Evolutionary conservation across 2,888 invertebrate genomes (phyloP), one percentile per base, ranked within the genome.

Genomic region (Cerastis rubricosa): DNA sequence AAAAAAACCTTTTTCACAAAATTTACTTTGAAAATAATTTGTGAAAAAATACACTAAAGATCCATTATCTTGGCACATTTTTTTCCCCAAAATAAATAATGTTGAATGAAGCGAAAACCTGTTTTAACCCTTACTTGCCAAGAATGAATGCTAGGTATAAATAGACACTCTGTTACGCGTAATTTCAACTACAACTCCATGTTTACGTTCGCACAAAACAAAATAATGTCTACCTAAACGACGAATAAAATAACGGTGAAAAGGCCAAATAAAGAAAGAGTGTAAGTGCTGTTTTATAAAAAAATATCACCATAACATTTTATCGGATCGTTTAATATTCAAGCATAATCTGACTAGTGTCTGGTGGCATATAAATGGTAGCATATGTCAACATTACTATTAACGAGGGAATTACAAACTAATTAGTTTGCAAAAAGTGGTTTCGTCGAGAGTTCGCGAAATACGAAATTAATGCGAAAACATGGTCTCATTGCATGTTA

Each of bases 21-120:
- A 40, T 19, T 63, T 47, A 29, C 19, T n/a, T 40, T 43, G 29
- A 0, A 47, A 67, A 71, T 4, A 68, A 43, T 9, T 22, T 43
- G 1, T 7, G 67, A 51, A 25, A 47, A 66, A 7, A 63, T 47
- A 80, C 75, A 75, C 3, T 40, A 67, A 75, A 67, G 7, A 2
- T 70, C 75, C 61, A 71, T 71, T 67, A 61, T 45, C 61, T n/a
- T 25, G 14, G 8, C 12, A 63, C 14, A 47, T 51, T n/a, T 12
- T 54, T 35, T 17, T 25, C 1, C 0, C 4, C 25, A 25, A 61
- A 43, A 49, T 43, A 54, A 45, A 25, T 73, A 73, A 47, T 4
- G 14, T 35, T 61, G 29, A 40, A 14, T 59, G 1, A 22, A 59
- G n/a, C 19, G n/a, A 25, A 68, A 59, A 61, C 4, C 29, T 45